Percentiles rank a stretch among this genome's conserved stretches.
Conservation (phyloP, 2,888 invertebrate genomes). For the Acanthosepion lycidas region DNA sequence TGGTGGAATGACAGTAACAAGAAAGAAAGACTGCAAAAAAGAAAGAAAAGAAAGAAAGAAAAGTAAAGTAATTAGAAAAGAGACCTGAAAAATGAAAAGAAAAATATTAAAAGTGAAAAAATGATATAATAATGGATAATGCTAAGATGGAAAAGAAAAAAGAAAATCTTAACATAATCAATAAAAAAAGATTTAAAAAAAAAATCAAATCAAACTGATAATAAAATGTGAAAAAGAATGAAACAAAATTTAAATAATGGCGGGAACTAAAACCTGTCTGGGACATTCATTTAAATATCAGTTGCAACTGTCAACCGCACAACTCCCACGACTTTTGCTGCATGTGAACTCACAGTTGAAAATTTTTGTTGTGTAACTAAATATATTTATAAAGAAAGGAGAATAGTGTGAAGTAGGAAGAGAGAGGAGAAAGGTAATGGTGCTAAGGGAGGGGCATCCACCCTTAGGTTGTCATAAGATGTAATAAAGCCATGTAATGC, state of each 20-base stretch:
- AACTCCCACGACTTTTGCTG: constrained; percentile 33
- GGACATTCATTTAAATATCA: constrained; percentile 11
- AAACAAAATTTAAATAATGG: not conserved
- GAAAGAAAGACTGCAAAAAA: not conserved
- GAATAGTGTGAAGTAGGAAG: not conserved
- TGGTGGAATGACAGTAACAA: too few relatives aligned
- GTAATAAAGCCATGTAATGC: constrained; percentile 20
- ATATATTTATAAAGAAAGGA: not conserved
- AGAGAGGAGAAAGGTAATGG: not conserved
- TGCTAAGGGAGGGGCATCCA: not conserved
- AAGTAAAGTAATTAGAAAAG: not conserved
- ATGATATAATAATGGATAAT: not conserved
- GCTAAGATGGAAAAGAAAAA: not conserved
- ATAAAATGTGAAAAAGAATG: too few relatives aligned
- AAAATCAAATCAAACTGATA: too few relatives aligned
- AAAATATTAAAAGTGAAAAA: not conserved
- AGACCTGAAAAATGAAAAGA: not conserved
- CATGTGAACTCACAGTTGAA: constrained; percentile 7
- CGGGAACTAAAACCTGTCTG: not conserved
- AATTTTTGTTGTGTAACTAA: constrained; percentile 15
- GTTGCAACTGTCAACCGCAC: constrained; percentile 20
- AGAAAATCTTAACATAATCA: not conserved
- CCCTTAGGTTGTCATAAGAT: constrained; percentile 33
- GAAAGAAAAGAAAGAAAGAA: not conserved
- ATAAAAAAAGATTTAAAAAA: not conserved